Evolutionary conservation across 1,140 invertebrate genomes (phyloP).

Genomic region (Nasonia vitripennis): DNA sequence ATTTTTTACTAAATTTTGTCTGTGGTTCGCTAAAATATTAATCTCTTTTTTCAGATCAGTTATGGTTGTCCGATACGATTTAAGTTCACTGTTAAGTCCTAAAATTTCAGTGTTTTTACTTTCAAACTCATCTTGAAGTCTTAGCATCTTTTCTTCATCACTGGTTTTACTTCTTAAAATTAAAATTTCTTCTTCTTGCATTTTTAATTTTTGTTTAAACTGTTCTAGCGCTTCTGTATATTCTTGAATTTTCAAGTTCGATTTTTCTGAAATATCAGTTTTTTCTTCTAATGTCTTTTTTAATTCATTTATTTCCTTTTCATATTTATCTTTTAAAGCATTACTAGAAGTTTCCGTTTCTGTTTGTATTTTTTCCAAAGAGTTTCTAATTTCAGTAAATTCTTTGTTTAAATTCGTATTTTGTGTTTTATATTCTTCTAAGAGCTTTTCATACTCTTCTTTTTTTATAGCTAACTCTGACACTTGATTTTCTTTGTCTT

Average conservation of each 20-base stretch:
- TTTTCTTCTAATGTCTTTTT: constrained; percentile 55
- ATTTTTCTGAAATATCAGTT: constrained; percentile 58
- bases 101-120: constrained; percentile 58
- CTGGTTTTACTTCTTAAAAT: constrained; percentile 48
- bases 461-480: constrained; percentile 70
- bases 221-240: constrained; percentile 56
- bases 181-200: constrained; percentile 54
- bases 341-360: not conserved
- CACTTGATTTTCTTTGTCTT: constrained; percentile 70
- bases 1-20: constrained; percentile 57
- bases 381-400: constrained; percentile 44
- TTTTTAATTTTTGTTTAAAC: constrained; percentile 55
- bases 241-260: constrained; percentile 58
- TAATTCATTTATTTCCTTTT: constrained; percentile 60
- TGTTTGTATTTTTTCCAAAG: constrained; percentile 58
- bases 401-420: constrained; percentile 59
- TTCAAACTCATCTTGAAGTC: constrained; percentile 57
- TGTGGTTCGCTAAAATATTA: constrained; percentile 57
- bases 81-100: constrained; percentile 56
- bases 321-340: constrained; percentile 52
- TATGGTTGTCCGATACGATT: constrained; percentile 57
- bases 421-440: constrained; percentile 72
- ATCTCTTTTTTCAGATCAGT: constrained; percentile 59
- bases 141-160: constrained; percentile 39
- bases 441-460: constrained; percentile 56